Base-by-base conservation (phyloP, 1,140 invertebrate genomes). In the Drosophila jambulina region DNA sequence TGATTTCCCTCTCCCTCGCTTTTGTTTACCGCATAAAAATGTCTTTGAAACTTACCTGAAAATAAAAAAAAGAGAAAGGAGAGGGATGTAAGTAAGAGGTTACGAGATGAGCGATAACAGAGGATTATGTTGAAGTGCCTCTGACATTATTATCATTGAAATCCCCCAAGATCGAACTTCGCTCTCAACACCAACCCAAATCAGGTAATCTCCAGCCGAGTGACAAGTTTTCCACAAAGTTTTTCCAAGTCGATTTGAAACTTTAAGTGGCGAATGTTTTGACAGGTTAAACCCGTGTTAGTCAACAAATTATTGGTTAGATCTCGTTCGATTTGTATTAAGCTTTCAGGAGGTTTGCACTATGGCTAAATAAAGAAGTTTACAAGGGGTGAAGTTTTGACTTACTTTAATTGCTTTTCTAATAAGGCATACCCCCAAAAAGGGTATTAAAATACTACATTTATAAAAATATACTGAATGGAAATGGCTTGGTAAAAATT, bases 1-100 rank as follows among this genome's bases (percentile, higher is more conserved):
- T 40, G 27, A 42, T 54, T 60, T 46, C 40, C 7, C 46, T 42
- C n/a, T 56, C 9, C 15, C 21, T 32, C 38, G 38, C 10, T 56
- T 51, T 46, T 72, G 46, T 78, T 78, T 63, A 48, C 59, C 58
- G 32, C 58, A 64, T 63, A 64, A 43, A 72, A 78, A 57, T 79
- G 78, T 25, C 59, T 68, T 64, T 71, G 49, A 40, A 71, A 79
- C 76, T 79, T 79, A 79, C 76, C 76, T 79, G 75, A 21, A 78
- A 78, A 62, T 40, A 63, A 57, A 78, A 78, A 62, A 63, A 57
- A 78, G 78, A 62, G 43, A 36, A 61, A 45, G 36, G 19, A 78
- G n/a, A 64, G 32, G 62, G 19, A 49, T 27, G 36, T 68, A 65
- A 71, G 70, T 69, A 69, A 74, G 46, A 34, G 63, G 38, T 77